Conservation (phyloP, 2,888 invertebrate species). For the Drosophila meridiana region DNA sequence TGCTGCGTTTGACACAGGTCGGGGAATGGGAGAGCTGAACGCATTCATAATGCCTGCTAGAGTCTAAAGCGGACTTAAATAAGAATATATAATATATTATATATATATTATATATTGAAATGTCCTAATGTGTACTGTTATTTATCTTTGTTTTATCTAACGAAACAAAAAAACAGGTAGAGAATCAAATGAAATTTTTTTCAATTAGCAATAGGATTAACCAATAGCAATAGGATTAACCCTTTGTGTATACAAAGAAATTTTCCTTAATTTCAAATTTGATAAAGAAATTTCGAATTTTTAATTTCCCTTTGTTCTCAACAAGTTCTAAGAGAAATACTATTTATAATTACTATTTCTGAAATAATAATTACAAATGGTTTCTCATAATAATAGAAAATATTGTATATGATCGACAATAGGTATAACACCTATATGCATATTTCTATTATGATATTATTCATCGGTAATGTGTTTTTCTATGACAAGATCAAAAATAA, state of each 20-base stretch:
- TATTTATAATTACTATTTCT: too few relatives aligned
- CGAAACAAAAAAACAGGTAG: too few relatives aligned
- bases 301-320: not conserved
- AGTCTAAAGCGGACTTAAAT: not conserved
- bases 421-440: too few relatives aligned
- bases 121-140: too few relatives aligned
- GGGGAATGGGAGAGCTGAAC: not conserved
- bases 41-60: not conserved
- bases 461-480: not conserved
- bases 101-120: too few relatives aligned
- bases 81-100: not conserved
- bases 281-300: not conserved
- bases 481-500: not conserved
- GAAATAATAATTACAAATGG: not conserved
- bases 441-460: too few relatives aligned
- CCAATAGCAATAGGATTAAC: not conserved
- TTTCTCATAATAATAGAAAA: not conserved
- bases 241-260: not conserved
- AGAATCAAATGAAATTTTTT: too few relatives aligned
- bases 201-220: not conserved
- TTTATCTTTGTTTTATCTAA: too few relatives aligned
- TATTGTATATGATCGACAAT: too few relatives aligned
- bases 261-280: not conserved
- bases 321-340: not conserved
- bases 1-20: not conserved